phyloP scores from a whole-genome alignment of 2,888 invertebrate genomes.

The Lacanobia oleracea region DNA sequence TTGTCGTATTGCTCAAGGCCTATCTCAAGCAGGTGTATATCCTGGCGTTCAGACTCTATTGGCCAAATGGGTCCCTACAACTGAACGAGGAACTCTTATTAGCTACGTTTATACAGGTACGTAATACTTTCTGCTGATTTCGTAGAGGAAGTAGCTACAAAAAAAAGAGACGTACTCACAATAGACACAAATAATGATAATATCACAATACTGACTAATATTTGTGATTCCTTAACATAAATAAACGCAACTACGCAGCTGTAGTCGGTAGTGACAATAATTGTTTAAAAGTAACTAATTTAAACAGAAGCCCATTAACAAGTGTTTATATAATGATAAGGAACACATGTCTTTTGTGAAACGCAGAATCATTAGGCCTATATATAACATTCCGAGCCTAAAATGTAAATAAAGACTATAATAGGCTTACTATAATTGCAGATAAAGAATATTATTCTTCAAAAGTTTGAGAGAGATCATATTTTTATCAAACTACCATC shows the following conservation, averaged over 20 bases:
- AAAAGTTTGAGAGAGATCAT: no score
- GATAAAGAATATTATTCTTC: background rate
- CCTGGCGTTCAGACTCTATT: conserved; percentile 92
- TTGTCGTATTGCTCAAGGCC: conserved; percentile 93
- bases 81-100: conserved; percentile 91
- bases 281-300: background rate
- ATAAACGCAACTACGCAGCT: background rate
- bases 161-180: background rate
- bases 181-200: background rate
- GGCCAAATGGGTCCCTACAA: conserved; percentile 93
- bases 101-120: conserved; percentile 87
- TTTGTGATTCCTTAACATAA: background rate
- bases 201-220: background rate
- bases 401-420: background rate
- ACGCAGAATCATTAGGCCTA: background rate
- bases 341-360: background rate
- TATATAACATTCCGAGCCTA: background rate
- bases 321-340: background rate
- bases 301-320: conserved; percentile 5
- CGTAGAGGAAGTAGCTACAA: no score
- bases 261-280: background rate
- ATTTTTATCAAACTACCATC: no score
- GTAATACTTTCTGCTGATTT: background rate
- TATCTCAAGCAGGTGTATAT: conserved; percentile 93
- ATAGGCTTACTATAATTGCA: background rate